These are phyloP conservation scores for Meta bourneti DNA, from an alignment of 2,888 invertebrate genomes.

Conservation along the genomic window DNA sequence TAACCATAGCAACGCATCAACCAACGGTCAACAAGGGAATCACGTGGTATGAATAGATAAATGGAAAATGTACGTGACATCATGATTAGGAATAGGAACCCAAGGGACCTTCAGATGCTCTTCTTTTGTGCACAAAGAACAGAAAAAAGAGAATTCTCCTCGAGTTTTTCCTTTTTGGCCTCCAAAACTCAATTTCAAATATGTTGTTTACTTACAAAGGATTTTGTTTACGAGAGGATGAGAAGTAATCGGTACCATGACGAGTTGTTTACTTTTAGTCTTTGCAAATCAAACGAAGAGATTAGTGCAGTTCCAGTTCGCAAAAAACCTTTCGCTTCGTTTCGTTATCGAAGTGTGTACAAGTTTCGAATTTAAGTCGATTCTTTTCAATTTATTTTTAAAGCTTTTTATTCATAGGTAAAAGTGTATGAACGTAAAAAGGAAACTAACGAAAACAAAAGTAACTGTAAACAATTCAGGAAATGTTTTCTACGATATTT, in stretches of 20 bases:
- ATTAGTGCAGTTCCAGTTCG: not conserved
- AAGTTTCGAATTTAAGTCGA: too few species aligned
- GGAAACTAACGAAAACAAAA: not conserved
- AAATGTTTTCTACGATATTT: too few species aligned
- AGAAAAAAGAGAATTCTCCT: constrained; percentile 18
- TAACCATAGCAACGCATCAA: constrained; percentile 69
- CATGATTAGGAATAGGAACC: constrained; percentile 62
- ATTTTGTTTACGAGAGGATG: constrained; percentile 22
- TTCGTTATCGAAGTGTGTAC: too few species aligned
- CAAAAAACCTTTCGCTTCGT: not conserved
- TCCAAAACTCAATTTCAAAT: constrained; percentile 41
- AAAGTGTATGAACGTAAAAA: not conserved
- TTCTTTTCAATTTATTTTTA: too few species aligned
- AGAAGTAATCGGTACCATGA: not conserved
- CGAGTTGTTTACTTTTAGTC: constrained; percentile 32
- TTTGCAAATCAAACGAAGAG: constrained; percentile 6
- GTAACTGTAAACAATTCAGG: too few species aligned
- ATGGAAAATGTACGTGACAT: constrained; percentile 73
- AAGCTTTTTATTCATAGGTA: too few species aligned
- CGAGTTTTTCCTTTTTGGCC: constrained; percentile 8
- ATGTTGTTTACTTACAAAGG: constrained; percentile 43
- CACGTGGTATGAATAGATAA: constrained; percentile 74
- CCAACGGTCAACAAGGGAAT: constrained; percentile 75
- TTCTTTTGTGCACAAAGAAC: constrained; percentile 26
- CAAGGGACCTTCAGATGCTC: constrained; percentile 38